These are phyloP conservation scores for Crotalus helleri DNA, from an alignment of 2,113 vertebrate genomes.

Conservation along the genomic window DNA sequence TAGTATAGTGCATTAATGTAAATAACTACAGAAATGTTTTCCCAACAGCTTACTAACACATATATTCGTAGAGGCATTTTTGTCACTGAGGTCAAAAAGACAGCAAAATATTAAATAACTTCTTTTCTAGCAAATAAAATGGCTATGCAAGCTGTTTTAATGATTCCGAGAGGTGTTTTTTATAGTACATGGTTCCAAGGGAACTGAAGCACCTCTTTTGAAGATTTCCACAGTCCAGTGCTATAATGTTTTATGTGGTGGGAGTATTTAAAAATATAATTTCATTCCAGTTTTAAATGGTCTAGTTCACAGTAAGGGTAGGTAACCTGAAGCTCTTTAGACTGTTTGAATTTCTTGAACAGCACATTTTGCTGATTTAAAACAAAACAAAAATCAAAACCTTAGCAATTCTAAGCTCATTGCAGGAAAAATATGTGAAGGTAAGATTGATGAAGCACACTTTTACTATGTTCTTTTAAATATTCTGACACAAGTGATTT, in stretches of 20 bases:
- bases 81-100: background rate
- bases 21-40: conserved; percentile 33
- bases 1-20: conserved; percentile 40
- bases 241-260: background rate
- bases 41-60: conserved; percentile 19
- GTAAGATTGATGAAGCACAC: background rate
- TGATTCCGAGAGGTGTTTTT: background rate
- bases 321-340: background rate
- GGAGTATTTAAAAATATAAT: background rate
- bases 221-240: background rate
- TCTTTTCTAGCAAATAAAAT: background rate
- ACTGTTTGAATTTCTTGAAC: background rate
- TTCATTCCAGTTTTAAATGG: background rate
- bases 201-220: background rate
- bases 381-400: background rate
- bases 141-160: background rate
- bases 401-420: background rate
- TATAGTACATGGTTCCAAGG: background rate
- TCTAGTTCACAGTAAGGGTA: background rate
- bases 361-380: background rate
- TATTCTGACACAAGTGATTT: conserved; percentile 5
- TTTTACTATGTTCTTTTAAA: background rate
- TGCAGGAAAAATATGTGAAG: background rate
- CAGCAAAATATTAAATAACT: background rate
- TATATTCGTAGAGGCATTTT: background rate